These are phyloP conservation scores for Perizoma flavofasciatum DNA, from an alignment of 2,888 invertebrate genomes.

Conservation along the genomic window DNA sequence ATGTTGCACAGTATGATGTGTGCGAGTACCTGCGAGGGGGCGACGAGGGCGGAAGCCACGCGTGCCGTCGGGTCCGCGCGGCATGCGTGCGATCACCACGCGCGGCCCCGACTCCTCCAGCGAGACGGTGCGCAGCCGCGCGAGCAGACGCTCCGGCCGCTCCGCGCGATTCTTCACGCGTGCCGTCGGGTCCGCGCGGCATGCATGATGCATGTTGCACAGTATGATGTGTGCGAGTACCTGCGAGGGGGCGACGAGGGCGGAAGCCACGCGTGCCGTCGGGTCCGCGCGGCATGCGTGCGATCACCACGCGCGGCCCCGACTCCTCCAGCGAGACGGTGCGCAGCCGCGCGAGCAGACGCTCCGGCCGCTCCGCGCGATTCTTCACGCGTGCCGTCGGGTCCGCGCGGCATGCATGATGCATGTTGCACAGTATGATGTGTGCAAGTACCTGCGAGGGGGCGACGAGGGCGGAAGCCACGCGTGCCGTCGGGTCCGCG, in stretches of 20 bases:
- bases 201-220: too few relatives aligned
- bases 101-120: slow-evolving; percentile 92
- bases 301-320: slow-evolving; percentile 90
- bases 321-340: slow-evolving; percentile 91
- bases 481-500: slow-evolving; percentile 95
- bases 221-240: slow-evolving; percentile 44
- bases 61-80: slow-evolving; percentile 95
- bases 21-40: slow-evolving; percentile 58
- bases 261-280: slow-evolving; percentile 93
- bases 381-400: too few relatives aligned
- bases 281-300: slow-evolving; percentile 95
- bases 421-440: too few relatives aligned
- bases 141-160: slow-evolving; percentile 95
- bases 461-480: slow-evolving; percentile 86
- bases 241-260: slow-evolving; percentile 72
- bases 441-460: slow-evolving; percentile 55
- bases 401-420: too few relatives aligned
- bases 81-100: slow-evolving; percentile 92
- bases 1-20: too few relatives aligned
- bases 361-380: slow-evolving; percentile 88
- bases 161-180: slow-evolving; percentile 53
- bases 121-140: slow-evolving; percentile 93
- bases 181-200: too few relatives aligned
- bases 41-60: slow-evolving; percentile 87
- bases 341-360: slow-evolving; percentile 94